Evolutionary conservation across 2,797 vertebrate species (phyloP), one percentile per base, ranked within the genome.

Genomic region (Acipenser ruthenus): DNA sequence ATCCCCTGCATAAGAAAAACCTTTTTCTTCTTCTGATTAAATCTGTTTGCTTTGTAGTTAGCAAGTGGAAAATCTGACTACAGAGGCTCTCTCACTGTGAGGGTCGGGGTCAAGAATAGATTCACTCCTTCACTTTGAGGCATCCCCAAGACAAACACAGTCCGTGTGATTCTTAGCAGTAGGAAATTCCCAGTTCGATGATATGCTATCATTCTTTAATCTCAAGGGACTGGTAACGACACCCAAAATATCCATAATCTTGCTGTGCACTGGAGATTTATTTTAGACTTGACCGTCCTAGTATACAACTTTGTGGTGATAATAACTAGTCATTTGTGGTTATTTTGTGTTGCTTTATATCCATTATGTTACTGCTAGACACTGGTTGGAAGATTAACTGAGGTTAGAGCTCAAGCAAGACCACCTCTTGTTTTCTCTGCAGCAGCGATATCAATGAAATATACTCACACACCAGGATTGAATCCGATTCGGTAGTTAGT

Each of bases 141-240:
- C 66, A 77, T 77, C 80, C 79, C 78, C 83, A 83, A 77, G 77
- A 75, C 77, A 86, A 89, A 86, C 83, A 87, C 70, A 50, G 71
- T 80, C 37, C 1, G 37, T 80, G 76, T 77, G 72, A 74, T 79
- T 70, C 77, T 72, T 81, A 68, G 73, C 74, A 74, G 78, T 72
- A 69, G 84, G 79, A 82, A 85, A 80, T 82, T 87, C 81, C 82
- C 82, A 58, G 37, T 66, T 18, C 12, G 51, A 65, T 66, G 37
- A 66, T n/a, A 55, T 10, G 10, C 7, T 15, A 11, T n/a, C 55
- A 58, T 10, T 65, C 23, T 65, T 18, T 11, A 56, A 37, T 37
- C 37, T 37, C 37, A 8, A 47, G 6, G 6, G 49, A 60, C 65
- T 59, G 65, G 65, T 37, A 59, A 65, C 47, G 1, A 58, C 37